Percentiles rank a stretch among this genome's conserved stretches.
Evolutionary conservation across 1,140 invertebrate genomes (phyloP).

Genomic region (Rhyzopertha dominica): DNA sequence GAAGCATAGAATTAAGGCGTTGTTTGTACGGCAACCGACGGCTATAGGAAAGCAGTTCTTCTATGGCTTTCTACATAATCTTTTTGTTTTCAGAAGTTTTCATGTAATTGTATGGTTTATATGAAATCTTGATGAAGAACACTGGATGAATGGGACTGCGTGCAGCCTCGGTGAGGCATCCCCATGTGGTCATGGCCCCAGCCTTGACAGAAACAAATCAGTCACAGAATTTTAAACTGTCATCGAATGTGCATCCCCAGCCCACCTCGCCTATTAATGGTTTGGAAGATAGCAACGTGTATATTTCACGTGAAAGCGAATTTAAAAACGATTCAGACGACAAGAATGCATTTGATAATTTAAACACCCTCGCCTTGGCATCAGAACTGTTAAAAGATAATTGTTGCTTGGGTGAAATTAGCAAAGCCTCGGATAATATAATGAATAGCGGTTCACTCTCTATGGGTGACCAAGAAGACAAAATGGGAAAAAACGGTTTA

Average conservation of each 20-base stretch:
- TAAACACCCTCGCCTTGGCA: slow-evolving; percentile 22
- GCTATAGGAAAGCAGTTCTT: slow-evolving; percentile 4
- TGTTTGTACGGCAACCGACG: slow-evolving; percentile 7
- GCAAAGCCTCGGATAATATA: slow-evolving; percentile 29
- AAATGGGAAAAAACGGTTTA: slow-evolving; percentile 54
- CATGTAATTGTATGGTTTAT: neutral
- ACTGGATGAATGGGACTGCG: slow-evolving; percentile 60
- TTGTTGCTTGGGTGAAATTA: slow-evolving; percentile 15
- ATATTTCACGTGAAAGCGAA: slow-evolving; percentile 40
- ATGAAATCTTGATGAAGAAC: slow-evolving; percentile 24
- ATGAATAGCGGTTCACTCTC: slow-evolving; percentile 47
- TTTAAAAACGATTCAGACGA: slow-evolving; percentile 13
- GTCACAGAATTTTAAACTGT: slow-evolving; percentile 54
- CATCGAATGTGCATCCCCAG: slow-evolving; percentile 48
- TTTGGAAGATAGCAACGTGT: slow-evolving; percentile 39
- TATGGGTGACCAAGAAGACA: slow-evolving; percentile 61
- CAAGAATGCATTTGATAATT: slow-evolving; percentile 16
- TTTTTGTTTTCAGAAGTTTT: slow-evolving; percentile 16
- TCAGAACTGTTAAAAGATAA: slow-evolving; percentile 20
- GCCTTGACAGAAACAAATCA: slow-evolving; percentile 63
- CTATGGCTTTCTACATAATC: slow-evolving; percentile 15
- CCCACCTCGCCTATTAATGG: slow-evolving; percentile 39
- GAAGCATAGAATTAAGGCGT: neutral
- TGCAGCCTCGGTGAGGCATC: slow-evolving; percentile 52
- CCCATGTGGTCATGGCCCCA: slow-evolving; percentile 66